Base-by-base conservation (phyloP, 2,888 invertebrate species). In the Protodeltote pygarga region DNA sequence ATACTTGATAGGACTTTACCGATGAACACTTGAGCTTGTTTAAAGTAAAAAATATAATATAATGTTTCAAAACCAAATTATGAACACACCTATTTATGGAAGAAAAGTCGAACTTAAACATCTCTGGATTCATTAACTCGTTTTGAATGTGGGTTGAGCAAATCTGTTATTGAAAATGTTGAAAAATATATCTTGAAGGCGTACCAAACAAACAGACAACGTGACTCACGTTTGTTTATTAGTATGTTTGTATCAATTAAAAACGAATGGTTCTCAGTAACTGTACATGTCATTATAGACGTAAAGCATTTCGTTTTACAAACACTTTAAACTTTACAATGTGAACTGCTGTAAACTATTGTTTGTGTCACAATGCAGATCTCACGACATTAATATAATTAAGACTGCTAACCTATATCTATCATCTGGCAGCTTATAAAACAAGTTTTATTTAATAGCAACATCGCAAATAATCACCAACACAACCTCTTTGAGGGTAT, bases 1-100 rank as follows among this genome's bases (percentile, higher is more conserved):
- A 62, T 75, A 73, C 72, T 77, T 69, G 46, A 33, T 35, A 39
- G 24, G 19, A 32, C 0, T 6, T 16, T 27, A 8, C n/a, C n/a
- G n/a, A n/a, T n/a, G n/a, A n/a, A n/a, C n/a, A n/a, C n/a, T n/a
- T n/a, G n/a, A n/a, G n/a, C n/a, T n/a, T n/a, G n/a, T n/a, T n/a
- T n/a, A n/a, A n/a, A n/a, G n/a, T n/a, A n/a, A n/a, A n/a, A n/a
- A n/a, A n/a, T n/a, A n/a, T n/a, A n/a, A n/a, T n/a, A n/a, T n/a
- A n/a, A n/a, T n/a, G n/a, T n/a, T n/a, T n/a, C n/a, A n/a, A n/a
- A n/a, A n/a, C n/a, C n/a, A n/a, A n/a, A n/a, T n/a, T n/a, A n/a
- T n/a, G n/a, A n/a, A n/a, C n/a, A n/a, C n/a, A n/a, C n/a, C n/a
- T n/a, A n/a, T n/a, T n/a, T n/a, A n/a, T n/a, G n/a, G n/a, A n/a